Conservation (phyloP, 1,140 invertebrate genomes). For the Drosophila subpulchrella region DNA sequence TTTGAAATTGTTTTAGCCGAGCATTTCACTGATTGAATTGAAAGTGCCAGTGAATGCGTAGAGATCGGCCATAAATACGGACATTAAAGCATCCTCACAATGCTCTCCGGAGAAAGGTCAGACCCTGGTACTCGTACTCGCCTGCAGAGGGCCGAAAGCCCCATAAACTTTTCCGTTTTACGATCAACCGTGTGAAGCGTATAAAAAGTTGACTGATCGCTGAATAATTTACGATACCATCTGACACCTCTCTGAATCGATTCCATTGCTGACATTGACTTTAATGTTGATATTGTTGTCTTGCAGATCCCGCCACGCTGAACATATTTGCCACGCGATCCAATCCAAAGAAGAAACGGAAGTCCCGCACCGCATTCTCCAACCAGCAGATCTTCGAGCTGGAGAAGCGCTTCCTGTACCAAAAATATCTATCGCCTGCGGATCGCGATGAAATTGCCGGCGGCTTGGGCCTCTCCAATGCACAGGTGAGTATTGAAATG, state of each 20-base stretch:
- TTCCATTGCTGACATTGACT: slow-evolving; percentile 4
- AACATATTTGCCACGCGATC: slow-evolving; percentile 96
- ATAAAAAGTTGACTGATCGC: slow-evolving; percentile 50
- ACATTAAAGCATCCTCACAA: slow-evolving; percentile 24
- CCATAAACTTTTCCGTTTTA: slow-evolving; percentile 46
- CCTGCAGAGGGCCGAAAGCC: slow-evolving; percentile 23
- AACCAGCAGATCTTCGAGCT: slow-evolving; percentile 99
- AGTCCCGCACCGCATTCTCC: slow-evolving; percentile 99
- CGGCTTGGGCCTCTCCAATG: slow-evolving; percentile 96
- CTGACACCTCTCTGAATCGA: slow-evolving; percentile 23
- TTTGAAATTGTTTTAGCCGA: slow-evolving; percentile 65
- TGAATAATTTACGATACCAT: slow-evolving; percentile 40
- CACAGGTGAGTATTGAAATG: slow-evolving; percentile 88
- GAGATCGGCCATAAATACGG: slow-evolving; percentile 23
- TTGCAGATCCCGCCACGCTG: slow-evolving; percentile 86
- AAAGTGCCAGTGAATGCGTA: slow-evolving; percentile 52
- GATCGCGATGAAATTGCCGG: slow-evolving; percentile 98
- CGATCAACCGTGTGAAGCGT: slow-evolving; percentile 38
- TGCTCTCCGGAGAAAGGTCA: slow-evolving; percentile 26
- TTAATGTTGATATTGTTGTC: slow-evolving; percentile 6
- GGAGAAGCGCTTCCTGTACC: slow-evolving; percentile 98
- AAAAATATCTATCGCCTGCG: slow-evolving; percentile 98
- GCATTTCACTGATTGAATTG: slow-evolving; percentile 57
- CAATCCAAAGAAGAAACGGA: slow-evolving; percentile 98
- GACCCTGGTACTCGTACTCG: slow-evolving; percentile 2